Percentiles rank a stretch among this genome's conserved stretches.
phyloP scores from a whole-genome alignment of 2,888 invertebrate genomes.

The Tipula helvola region DNA sequence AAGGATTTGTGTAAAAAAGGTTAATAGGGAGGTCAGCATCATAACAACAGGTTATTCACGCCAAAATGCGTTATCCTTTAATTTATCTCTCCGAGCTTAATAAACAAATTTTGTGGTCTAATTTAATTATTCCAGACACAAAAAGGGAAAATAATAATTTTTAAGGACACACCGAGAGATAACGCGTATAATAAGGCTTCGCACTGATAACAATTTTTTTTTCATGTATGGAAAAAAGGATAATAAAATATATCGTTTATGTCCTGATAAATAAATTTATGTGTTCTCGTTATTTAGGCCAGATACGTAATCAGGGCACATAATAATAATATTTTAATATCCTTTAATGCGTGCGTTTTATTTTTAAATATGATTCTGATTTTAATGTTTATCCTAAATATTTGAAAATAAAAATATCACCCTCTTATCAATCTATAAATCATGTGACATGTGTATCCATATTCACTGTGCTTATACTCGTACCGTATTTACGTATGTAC shows the following conservation, averaged over 20 bases:
- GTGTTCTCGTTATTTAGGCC: background rate
- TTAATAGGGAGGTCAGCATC: background rate
- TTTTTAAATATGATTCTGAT: background rate
- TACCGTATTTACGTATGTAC: background rate
- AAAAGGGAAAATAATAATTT: background rate
- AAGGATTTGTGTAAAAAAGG: background rate
- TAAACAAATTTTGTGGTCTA: background rate
- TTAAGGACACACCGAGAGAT: background rate
- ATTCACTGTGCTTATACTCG: background rate
- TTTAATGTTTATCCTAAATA: background rate
- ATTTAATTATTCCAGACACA: background rate
- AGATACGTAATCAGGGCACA: background rate
- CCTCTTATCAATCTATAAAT: slow-evolving; percentile 8
- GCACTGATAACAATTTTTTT: background rate
- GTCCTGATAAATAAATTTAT: background rate
- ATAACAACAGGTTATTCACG: background rate
- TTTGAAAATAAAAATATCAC: background rate
- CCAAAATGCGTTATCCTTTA: background rate
- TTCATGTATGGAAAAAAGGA: background rate
- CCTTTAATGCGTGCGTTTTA: background rate
- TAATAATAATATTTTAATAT: background rate
- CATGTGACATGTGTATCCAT: slow-evolving; percentile 9
- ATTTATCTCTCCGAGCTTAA: background rate
- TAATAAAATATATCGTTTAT: background rate
- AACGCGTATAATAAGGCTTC: background rate